A percentile compares a stretch with the other conserved stretches of the same genome.
Conservation (phyloP, 2,888 invertebrate genomes). For the Ennomos quercinarius region DNA sequence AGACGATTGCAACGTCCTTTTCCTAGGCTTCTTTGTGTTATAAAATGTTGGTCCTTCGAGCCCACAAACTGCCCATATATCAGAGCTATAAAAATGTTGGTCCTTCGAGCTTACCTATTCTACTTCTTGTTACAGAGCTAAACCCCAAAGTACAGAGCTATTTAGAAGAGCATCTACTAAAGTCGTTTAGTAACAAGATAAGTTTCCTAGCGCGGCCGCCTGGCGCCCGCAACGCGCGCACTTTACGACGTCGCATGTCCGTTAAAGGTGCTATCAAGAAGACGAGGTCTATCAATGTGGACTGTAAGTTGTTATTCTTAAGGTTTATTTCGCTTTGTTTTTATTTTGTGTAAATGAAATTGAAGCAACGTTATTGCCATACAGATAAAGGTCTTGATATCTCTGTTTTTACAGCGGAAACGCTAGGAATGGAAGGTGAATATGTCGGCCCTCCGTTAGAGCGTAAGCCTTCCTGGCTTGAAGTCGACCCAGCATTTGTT, state of each 20-base stretch:
- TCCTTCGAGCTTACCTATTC: background rate
- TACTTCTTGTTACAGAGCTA: conserved; percentile 80
- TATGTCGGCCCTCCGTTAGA: conserved; percentile 73
- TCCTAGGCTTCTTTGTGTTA: too few relatives aligned
- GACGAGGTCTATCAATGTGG: conserved; percentile 96
- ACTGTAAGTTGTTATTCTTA: conserved; percentile 86
- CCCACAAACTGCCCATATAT: too few relatives aligned
- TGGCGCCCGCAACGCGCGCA: conserved; percentile 79
- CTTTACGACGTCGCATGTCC: conserved; percentile 91
- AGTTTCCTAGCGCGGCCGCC: conserved; percentile 87
- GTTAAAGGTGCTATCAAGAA: conserved; percentile 97
- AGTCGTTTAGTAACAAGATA: conserved; percentile 90
- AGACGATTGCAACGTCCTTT: too few relatives aligned
- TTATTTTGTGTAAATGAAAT: too few relatives aligned
- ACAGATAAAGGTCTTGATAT: too few relatives aligned
- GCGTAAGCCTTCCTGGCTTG: conserved; percentile 79
- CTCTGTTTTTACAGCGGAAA: conserved; percentile 86
- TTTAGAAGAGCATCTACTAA: conserved; percentile 93
- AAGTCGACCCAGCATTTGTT: conserved; percentile 67
- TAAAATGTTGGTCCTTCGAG: too few relatives aligned
- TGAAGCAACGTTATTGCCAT: too few relatives aligned
- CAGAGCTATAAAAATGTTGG: background rate
- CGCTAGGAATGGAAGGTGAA: conserved; percentile 91
- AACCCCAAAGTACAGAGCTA: conserved; percentile 94
- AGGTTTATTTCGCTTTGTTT: background rate